Evolutionary conservation across 2,113 vertebrate genomes (phyloP), one percentile per base, ranked within the genome.

Genomic region (Erythrocercus mccallii): DNA sequence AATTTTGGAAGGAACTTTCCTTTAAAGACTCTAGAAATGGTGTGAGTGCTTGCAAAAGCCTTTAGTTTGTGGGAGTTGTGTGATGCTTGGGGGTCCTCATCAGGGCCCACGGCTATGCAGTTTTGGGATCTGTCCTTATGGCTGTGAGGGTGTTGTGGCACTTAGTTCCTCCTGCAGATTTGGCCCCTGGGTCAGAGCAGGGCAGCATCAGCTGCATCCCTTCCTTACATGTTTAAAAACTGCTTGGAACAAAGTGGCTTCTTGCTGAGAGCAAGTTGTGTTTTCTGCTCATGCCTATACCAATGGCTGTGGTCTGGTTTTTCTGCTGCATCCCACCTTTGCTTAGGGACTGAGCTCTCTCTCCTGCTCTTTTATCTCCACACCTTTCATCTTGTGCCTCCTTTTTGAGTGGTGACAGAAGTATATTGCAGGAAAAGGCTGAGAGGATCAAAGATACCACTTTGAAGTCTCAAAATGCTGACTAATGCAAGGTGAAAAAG

Each of bases 121-220:
- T 15, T 71, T 71, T 31, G 38, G 68, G 79, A 30, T 56, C 23
- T 30, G 25, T 31, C 38, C 74, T 76, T 44, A 24, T 40, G 71
- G 10, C 76, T 61, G 12, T 1, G 4, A 62, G 35, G 35, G 15
- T 44, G 61, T 15, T 58, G 58, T 3, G 4, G 30, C 8, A 4
- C 56, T 68, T 77, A 3, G 3, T 33, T 87, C 22, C 57, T 71
- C 48, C 70, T 53, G 61, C 13, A 56, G 24, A 33, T 76, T 87
- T 0, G 0, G 6, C 5, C 8, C 15, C 7, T 4, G 27, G 33
- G 21, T 37, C 2, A 3, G 40, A 76, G 57, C 2, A 3, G 27
- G n/a, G 27, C 2, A 2, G 33, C 27, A 13, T 58, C 56, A 61
- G 31, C 33, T 4, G 15, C 21, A 24, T 27, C 7, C 15, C 15